Evolutionary conservation across 2,113 vertebrate genomes (phyloP).

Genomic region (Hemichromis elongatus): DNA sequence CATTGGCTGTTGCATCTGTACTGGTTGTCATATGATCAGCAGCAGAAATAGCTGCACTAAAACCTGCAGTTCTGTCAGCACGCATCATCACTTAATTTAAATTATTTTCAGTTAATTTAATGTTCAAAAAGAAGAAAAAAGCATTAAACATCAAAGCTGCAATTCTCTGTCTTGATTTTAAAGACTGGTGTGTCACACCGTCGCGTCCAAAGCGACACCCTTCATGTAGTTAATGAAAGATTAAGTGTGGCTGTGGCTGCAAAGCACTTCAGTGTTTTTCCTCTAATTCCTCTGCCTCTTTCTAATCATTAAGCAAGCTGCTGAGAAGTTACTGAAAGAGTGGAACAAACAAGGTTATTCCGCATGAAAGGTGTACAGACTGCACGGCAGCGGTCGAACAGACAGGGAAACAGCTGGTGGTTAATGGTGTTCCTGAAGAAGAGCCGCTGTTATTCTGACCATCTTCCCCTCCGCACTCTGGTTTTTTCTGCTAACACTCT

Average conservation of each 20-base stretch:
- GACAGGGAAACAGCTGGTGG: conserved; percentile 48
- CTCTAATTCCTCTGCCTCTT: not conserved
- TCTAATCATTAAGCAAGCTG: conserved; percentile 31
- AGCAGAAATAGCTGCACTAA: not conserved
- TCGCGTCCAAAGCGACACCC: not conserved
- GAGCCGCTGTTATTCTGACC: conserved; percentile 7
- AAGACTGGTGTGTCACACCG: not conserved
- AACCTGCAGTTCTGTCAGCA: not conserved
- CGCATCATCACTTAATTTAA: not conserved
- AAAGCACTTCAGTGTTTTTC: conserved; percentile 4
- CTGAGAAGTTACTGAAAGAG: not conserved
- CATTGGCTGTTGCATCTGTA: not conserved
- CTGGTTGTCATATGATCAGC: not conserved
- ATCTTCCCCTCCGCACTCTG: not conserved
- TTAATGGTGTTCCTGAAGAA: conserved; percentile 30
- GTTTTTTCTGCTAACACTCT: not conserved
- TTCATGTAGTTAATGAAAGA: conserved; percentile 2
- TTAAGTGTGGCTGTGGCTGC: not conserved
- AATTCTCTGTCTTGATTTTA: not conserved
- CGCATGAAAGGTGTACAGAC: conserved; percentile 31
- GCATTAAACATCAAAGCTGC: not conserved
- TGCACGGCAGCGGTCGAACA: not conserved
- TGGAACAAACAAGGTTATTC: conserved; percentile 34
- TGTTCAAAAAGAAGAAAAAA: not conserved
- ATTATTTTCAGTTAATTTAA: not conserved